Base-by-base conservation (phyloP, 2,888 invertebrate species). In the Ophion slaviceki region DNA sequence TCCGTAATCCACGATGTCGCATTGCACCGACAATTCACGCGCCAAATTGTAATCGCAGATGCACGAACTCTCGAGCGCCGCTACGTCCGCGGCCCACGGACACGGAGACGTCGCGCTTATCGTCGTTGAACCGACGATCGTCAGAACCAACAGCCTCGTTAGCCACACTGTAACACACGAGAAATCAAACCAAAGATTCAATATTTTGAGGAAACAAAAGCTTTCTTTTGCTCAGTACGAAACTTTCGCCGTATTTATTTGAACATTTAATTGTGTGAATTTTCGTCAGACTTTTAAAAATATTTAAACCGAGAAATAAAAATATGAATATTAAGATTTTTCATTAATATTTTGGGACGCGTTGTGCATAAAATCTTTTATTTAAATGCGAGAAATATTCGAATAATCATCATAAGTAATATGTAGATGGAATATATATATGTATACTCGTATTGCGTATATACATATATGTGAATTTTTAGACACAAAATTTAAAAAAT, bases 1-100 rank as follows among this genome's bases (percentile, higher is more conserved):
- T 68, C 95, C 94, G 93, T 97, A 98, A 91, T 98, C 97, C 84
- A 98, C 98, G 95, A 97, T 97, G 94, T 98, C 98, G 94, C 98
- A 98, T 94, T 98, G 98, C 87, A 98, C 97, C 53, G 98, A 98
- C 17, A 98, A 95, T 93, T 98, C 98, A 89, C 96, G 96, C 66
- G 97, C 97, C 86, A 97, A 95, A 93, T 98, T 98, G 94, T 97
- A 97, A 86, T 98, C 98, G 94, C 98, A 98, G 85, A 98, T 96
- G 94, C 98, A 98, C 68, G 97, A 96, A 72, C 97, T 96, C 92
- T 97, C 97, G 85, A 98, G 95, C 84, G 97, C 96, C 71, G 95
- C 95, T 36, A 96, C 95, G 86, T 97, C 96, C 24, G 91, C 88
- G 90, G 97, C 97, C 98, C 98, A 98, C 0, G 98, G 98, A 94